Conservation (phyloP, 2,888 invertebrate genomes). For the Campoplex capitator region DNA sequence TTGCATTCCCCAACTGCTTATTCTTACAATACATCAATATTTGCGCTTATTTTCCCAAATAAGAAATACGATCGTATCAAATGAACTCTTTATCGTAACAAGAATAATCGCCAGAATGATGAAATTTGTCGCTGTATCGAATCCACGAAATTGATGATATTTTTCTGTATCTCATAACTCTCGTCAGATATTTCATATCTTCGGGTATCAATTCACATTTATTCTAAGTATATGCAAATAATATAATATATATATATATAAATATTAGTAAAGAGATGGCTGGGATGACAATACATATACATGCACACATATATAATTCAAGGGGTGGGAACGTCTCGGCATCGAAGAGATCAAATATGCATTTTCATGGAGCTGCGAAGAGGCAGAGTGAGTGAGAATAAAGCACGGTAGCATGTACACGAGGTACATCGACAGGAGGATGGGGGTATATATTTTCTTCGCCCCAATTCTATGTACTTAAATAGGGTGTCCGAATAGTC, state of each 20-base stretch:
- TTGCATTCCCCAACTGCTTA: neutral
- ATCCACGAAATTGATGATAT: neutral
- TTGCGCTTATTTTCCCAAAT: neutral
- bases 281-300: too few species aligned
- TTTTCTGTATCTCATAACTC: neutral
- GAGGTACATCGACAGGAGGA: constrained; percentile 30
- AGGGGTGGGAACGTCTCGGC: constrained; percentile 44
- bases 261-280: neutral
- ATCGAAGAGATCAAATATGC: constrained; percentile 62
- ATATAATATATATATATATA: neutral
- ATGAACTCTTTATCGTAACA: neutral
- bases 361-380: constrained; percentile 61
- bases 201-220: neutral
- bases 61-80: neutral
- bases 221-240: neutral
- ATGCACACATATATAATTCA: constrained; percentile 28
- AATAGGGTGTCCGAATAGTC: neutral
- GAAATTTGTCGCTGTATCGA: neutral
- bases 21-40: neutral
- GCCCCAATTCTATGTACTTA: constrained; percentile 20
- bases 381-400: constrained; percentile 40
- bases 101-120: neutral
- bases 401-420: constrained; percentile 61
- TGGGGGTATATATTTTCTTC: constrained; percentile 22
- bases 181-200: neutral